Base-by-base conservation (phyloP, 2,113 vertebrate species). In the Corythaixoides concolor region DNA sequence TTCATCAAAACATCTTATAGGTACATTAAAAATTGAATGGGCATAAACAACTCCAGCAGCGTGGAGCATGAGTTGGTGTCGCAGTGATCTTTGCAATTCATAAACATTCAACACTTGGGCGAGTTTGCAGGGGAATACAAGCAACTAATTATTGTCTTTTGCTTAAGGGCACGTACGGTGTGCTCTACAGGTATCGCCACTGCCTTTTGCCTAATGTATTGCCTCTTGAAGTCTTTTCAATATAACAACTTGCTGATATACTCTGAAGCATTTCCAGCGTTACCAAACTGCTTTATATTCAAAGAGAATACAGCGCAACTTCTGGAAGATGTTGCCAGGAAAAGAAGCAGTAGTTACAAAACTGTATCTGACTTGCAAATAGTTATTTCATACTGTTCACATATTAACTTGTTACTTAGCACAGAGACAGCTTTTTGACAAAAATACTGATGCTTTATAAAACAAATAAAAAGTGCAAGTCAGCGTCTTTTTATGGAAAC, bases 111-210 rank as follows among this genome's bases (percentile, higher is more conserved):
- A 90, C 94, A 93, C 91, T 95, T 63, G 80, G 95, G 75, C 81
- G 89, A 86, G 92, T 97, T 95, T 97, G 96, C 97, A 92, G 80
- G 84, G 96, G 96, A 98, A 97, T 96, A 95, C 43, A 62, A 96
- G 93, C 93, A 94, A 94, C 97, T 98, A 98, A 98, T 98, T 98
- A 98, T 95, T 91, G 96, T 94, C 94, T 97, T 95, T 97, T 95
- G 97, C 98, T 98, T 72, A 95, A 98, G 98, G 98, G 98, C 98
- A 98, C 95, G 96, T 95, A 93, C 62, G 86, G 97, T 92, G 96
- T 93, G 98, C 98, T 97, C 98, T 95, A 97, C 97, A 98, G 98
- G 98, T 98, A 92, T 96, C 95, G 37, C 68, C 69, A 69, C 87
- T 35, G 93, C 56, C 76, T 92, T 95, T 73, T 85, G 92, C 95